A percentile compares a stretch with the other conserved stretches of the same genome.
These are phyloP conservation scores for Setipinna tenuifilis DNA, from an alignment of 2,797 vertebrate species.

Conservation along the genomic window DNA sequence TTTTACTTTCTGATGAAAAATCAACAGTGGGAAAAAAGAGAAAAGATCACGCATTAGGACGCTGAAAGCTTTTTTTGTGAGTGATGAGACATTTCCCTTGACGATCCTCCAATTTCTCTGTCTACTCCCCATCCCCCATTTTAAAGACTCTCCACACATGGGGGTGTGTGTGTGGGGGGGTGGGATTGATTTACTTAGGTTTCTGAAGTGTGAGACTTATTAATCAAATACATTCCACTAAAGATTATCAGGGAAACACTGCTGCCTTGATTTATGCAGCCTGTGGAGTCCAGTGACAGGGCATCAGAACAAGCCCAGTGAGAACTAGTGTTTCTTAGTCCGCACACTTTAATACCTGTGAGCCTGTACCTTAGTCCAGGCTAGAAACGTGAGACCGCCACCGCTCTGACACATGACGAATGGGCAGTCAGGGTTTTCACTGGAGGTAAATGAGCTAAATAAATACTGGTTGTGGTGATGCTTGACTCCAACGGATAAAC, in stretches of 20 bases:
- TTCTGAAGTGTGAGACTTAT: slow-evolving; percentile 54
- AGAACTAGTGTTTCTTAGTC: slow-evolving; percentile 1
- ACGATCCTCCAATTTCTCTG: neutral
- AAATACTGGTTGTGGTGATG: slow-evolving; percentile 40
- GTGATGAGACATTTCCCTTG: slow-evolving; percentile 26
- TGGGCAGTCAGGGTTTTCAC: slow-evolving; percentile 39
- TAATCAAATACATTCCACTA: slow-evolving; percentile 58
- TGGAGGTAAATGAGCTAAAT: slow-evolving; percentile 33
- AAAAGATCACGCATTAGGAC: slow-evolving; percentile 26
- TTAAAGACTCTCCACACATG: slow-evolving; percentile 27
- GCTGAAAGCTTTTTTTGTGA: slow-evolving; percentile 26
- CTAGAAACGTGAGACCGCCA: slow-evolving; percentile 51
- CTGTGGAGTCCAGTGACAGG: slow-evolving; percentile 22
- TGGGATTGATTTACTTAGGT: slow-evolving; percentile 51
- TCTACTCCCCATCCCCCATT: neutral
- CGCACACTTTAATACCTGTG: slow-evolving; percentile 36
- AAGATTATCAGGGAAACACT: slow-evolving; percentile 52
- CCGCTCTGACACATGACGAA: slow-evolving; percentile 44
- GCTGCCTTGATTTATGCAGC: slow-evolving; percentile 45
- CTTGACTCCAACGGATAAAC: slow-evolving; percentile 13
- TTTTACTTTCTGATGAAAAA: slow-evolving; percentile 47
- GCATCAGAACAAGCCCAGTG: neutral
- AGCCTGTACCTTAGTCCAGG: slow-evolving; percentile 26
- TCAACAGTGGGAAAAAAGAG: slow-evolving; percentile 41
- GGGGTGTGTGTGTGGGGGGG: neutral